Percentiles rank a stretch among this genome's conserved stretches.
These are phyloP conservation scores for Neomorphus geoffroyi DNA, from an alignment of 2,797 vertebrate genomes.

Conservation along the genomic window DNA sequence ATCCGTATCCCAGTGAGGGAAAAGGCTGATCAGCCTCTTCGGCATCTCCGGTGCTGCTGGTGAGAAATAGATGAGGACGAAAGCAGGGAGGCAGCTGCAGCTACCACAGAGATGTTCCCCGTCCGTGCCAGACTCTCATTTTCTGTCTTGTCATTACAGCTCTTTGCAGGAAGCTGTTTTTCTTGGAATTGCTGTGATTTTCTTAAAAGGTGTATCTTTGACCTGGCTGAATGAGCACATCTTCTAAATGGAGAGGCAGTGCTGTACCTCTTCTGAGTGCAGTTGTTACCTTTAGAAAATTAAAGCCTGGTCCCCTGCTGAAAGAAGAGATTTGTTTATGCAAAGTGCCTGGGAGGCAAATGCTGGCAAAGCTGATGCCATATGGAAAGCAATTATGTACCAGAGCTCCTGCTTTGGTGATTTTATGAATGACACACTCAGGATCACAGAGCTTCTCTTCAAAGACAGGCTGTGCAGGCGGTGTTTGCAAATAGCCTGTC, in stretches of 20 bases:
- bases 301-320: not conserved
- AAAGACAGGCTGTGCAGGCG: not conserved
- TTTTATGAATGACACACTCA: slow-evolving; percentile 2
- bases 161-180: slow-evolving; percentile 28
- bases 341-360: slow-evolving; percentile 12
- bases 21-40: not conserved
- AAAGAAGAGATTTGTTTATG: slow-evolving; percentile 12
- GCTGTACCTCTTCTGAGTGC: not conserved
- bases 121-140: slow-evolving; percentile 17
- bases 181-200: slow-evolving; percentile 43
- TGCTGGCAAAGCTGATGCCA: slow-evolving; percentile 47
- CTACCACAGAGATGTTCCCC: not conserved
- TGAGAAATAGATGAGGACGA: not conserved
- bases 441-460: slow-evolving; percentile 39
- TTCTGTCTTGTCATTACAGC: slow-evolving; percentile 9
- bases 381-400: not conserved
- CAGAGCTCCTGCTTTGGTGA: slow-evolving; percentile 40
- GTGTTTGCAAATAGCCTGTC: not conserved
- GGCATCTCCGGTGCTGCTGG: not conserved
- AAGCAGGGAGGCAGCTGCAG: slow-evolving; percentile 19
- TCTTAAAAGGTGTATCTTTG: slow-evolving; percentile 27
- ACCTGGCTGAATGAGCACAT: slow-evolving; percentile 6
- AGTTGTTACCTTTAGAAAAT: not conserved
- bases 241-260: not conserved
- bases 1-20: not conserved